Base-by-base conservation (phyloP, 1,140 invertebrate species). In the Holotrichia oblita region DNA sequence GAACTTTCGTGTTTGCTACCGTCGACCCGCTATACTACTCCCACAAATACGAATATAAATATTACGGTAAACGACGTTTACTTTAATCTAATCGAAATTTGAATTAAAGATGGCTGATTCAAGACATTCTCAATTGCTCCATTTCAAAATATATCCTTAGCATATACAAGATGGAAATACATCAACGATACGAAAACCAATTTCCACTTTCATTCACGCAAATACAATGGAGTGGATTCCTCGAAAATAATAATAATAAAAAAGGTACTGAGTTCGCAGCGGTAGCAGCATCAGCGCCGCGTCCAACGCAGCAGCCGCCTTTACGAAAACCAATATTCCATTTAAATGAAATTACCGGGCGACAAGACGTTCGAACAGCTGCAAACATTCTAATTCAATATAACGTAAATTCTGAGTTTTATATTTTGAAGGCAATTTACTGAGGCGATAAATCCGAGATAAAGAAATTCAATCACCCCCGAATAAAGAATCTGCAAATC, bases 391-490 rank as follows among this genome's bases (percentile, higher is more conserved):
- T 55, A 55, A 55, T 55, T 69, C 61, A 69, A 69, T 69, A 69
- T 69, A 69, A 69, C 61, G 61, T 69, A 69, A 69, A 69, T 69
- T 69, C 61, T 34, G 61, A 69, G 61, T 69, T 69, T 69, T 69
- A 69, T 69, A 69, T 69, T 69, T 69, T 69, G 61, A 69, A 69
- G 61, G 61, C 61, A 69, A 69, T 69, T 69, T 69, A 69, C 61
- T 34, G 61, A 42, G 17, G 41, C 73, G 73, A 44, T 74, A 74
- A 74, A 74, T 74, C 73, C 73, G 34, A 74, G 73, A 74, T 74
- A 74, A 74, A 74, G 73, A 74, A 74, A 41, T 41, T 69, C 61
- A 69, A 69, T 69, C 61, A 69, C 61, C 61, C 73, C 61, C 61
- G 73, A 40, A 74, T 74, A 74, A 74, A 74, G 73, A 74, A 74